Base-by-base conservation (phyloP, 2,888 invertebrate genomes). In the Rapana venosa region DNA sequence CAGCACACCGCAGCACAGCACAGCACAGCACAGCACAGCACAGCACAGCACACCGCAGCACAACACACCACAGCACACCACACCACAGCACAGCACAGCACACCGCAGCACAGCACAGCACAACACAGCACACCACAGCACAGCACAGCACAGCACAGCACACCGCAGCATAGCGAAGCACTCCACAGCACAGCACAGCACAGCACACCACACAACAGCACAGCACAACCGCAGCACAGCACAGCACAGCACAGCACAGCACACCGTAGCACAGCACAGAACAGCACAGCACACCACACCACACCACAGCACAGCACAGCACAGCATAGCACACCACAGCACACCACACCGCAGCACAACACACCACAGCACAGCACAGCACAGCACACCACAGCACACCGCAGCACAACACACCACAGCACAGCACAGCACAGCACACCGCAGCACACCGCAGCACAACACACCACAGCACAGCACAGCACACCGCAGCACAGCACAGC, bases 61-160 rank as follows among this genome's bases (percentile, higher is more conserved):
- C 26, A 70, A 22, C 70, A 70, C 70, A 70, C 5, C 22, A 26
- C 22, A 70, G 17, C 70, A 70, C 70, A 70, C 15, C 70, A 17
- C 70, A 70, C 5, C 70, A 70, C 26, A 5, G 26, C 22, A 70
- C 70, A 70, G 70, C 70, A 26, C 70, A 70, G 26, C 70, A 70
- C 70, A 70, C 5, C 15, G 15, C 58, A 70, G 26, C 70, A 70
- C 70, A 70, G 26, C 11, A 70, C 70, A 70, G 26, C 70, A 70
- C 70, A 70, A 22, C 22, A 70, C 70, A 70, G 26, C 70, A 70
- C 70, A 70, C 15, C 11, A 70, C 70, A 70, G 70, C 22, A 70
- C 70, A 70, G 70, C 22, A 70, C 70, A 70, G 70, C 22, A 70
- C 70, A 70, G 70, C 70, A 70, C 70, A 70, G 70, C 70, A 70